phyloP scores from a whole-genome alignment of 2,888 invertebrate species.

The Napeogenes sylphis region DNA sequence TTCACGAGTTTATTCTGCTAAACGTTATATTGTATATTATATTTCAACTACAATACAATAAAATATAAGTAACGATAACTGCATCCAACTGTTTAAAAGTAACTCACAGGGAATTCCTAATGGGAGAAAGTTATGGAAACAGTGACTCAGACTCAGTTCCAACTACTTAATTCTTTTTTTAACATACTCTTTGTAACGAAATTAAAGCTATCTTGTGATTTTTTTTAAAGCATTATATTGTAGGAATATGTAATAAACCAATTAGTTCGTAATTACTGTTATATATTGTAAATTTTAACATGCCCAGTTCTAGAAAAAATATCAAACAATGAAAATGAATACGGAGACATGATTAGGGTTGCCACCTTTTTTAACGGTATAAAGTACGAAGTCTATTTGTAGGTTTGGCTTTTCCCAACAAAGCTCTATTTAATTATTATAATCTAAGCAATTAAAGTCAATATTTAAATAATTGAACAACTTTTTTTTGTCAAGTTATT shows the following conservation, averaged over 20 bases:
- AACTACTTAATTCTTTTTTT: constrained; percentile 17
- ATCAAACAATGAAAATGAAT: constrained; percentile 13
- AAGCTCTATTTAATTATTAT: too few species aligned
- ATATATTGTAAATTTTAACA: constrained; percentile 6
- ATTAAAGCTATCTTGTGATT: neutral
- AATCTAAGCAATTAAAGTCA: too few species aligned
- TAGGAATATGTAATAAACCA: neutral
- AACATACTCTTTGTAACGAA: neutral
- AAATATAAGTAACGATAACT: too few species aligned
- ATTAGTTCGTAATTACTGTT: neutral
- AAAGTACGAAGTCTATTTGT: too few species aligned
- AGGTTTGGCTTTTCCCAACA: too few species aligned
- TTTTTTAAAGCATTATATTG: neutral
- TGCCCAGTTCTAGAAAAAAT: constrained; percentile 11
- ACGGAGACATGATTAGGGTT: neutral
- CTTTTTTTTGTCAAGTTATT: too few species aligned
- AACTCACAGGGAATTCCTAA: constrained; percentile 24
- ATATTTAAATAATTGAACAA: too few species aligned
- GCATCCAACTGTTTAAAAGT: too few species aligned
- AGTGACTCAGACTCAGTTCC: constrained; percentile 32
- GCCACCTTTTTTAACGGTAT: too few species aligned
- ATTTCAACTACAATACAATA: too few species aligned
- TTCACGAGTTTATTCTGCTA: too few species aligned
- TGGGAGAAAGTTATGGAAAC: constrained; percentile 19
- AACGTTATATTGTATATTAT: too few species aligned